A percentile compares a stretch with the other conserved stretches of the same genome.
phyloP scores from a whole-genome alignment of 2,888 invertebrate species.

The Iselma pallidipennis region DNA sequence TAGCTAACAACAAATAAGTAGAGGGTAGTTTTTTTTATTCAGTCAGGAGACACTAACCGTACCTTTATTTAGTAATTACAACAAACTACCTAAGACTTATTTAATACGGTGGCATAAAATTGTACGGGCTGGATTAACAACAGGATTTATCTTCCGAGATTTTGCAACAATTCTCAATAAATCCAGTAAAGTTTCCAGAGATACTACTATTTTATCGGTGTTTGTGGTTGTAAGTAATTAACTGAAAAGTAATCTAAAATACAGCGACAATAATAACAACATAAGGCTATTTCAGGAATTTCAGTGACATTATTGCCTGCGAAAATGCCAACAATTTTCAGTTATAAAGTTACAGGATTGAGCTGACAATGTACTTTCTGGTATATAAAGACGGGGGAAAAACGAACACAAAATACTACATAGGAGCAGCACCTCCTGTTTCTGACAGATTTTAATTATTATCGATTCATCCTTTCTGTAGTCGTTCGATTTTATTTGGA shows the following conservation, averaged over 20 bases:
- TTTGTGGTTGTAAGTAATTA: neutral
- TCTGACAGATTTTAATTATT: neutral
- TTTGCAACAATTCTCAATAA: neutral
- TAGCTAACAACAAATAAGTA: too few species aligned
- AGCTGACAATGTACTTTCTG: neutral
- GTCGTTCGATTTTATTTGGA: neutral
- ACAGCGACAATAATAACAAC: neutral
- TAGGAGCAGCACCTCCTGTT: neutral
- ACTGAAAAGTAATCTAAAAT: neutral
- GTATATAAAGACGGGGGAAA: too few species aligned
- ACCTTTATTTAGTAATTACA: slow-evolving; percentile 6
- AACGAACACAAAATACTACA: too few species aligned
- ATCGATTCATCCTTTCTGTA: neutral
- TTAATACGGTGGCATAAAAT: neutral
- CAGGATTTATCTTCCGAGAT: slow-evolving; percentile 1
- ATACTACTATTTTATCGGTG: neutral
- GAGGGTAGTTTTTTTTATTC: neutral
- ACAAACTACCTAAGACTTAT: slow-evolving; percentile 4
- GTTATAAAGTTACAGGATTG: neutral
- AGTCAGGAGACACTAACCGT: neutral
- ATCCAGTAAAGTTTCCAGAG: neutral
- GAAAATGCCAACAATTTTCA: neutral
- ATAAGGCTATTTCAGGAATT: too few species aligned
- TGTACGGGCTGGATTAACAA: neutral
- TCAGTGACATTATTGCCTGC: neutral